Conservation (phyloP, 2,113 vertebrate genomes). For the Noctilio leporinus region DNA sequence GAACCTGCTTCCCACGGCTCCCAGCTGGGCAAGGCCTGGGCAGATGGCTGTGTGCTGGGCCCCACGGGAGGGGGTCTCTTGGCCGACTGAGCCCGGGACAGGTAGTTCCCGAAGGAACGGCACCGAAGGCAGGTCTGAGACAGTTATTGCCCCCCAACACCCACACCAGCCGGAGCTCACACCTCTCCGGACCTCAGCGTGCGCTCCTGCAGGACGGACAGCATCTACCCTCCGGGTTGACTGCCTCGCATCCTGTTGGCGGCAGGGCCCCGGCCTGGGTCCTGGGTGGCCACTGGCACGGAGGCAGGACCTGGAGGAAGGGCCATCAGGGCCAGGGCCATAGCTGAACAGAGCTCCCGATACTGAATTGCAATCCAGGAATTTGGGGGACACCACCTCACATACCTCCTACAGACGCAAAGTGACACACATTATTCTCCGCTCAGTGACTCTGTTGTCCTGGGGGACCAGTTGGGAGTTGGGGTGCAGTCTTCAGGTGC, state of each 20-base stretch:
- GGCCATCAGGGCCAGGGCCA: rapidly evolving
- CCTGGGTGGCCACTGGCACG: background rate
- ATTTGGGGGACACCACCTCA: background rate
- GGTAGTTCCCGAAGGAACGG: background rate
- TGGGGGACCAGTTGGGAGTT: background rate
- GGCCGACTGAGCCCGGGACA: background rate
- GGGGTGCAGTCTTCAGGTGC: background rate
- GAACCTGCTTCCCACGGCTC: slow-evolving; percentile 30
- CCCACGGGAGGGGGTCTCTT: background rate
- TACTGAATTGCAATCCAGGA: background rate
- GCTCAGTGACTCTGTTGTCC: background rate
- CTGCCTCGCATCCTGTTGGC: background rate
- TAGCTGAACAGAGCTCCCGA: background rate
- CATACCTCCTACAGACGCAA: background rate
- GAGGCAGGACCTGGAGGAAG: background rate
- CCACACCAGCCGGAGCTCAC: rapidly evolving
- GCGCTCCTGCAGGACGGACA: background rate
- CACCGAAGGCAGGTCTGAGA: background rate
- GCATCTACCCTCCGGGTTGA: rapidly evolving
- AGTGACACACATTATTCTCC: background rate
- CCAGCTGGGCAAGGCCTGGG: slow-evolving; percentile 30
- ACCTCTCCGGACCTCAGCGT: background rate
- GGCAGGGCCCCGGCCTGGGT: background rate
- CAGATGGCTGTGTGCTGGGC: background rate
- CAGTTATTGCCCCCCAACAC: background rate